Percentiles rank a stretch among this genome's conserved stretches.
Evolutionary conservation across 2,888 invertebrate genomes (phyloP).

Genomic region (Lampropteryx suffumata): DNA sequence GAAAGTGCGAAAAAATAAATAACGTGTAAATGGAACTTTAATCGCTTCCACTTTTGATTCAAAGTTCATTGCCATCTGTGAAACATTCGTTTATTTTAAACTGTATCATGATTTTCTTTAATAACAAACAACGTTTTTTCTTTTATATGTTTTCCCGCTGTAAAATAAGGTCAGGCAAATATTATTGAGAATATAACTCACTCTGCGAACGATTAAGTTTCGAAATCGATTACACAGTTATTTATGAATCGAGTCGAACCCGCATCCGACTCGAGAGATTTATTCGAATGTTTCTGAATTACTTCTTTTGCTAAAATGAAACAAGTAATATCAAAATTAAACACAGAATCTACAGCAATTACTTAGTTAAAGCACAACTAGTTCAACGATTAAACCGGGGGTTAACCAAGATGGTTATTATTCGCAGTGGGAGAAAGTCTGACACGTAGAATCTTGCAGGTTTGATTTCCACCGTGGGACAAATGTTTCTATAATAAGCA

Average conservation of each 20-base stretch:
- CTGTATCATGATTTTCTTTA: neutral
- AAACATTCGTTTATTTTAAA: neutral
- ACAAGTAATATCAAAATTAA: neutral
- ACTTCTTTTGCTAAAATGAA: neutral
- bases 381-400: no score
- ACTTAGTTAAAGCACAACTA: no score
- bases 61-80: neutral
- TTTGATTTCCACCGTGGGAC: no score
- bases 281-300: conserved; percentile 5
- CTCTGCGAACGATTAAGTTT: conserved; percentile 16
- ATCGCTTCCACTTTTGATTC: neutral
- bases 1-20: no score
- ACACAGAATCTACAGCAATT: no score
- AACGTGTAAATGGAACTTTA: no score
- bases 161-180: conserved; percentile 22
- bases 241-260: conserved; percentile 4
- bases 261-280: neutral
- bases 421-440: no score
- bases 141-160: no score
- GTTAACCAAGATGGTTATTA: no score
- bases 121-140: conserved; percentile 7
- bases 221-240: conserved; percentile 17
- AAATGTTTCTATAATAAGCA: no score
- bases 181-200: conserved; percentile 16
- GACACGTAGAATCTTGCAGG: no score